These are phyloP conservation scores for Gasterosteus aculeatus DNA, from an alignment of 2,113 vertebrate species.

Conservation along the genomic window DNA sequence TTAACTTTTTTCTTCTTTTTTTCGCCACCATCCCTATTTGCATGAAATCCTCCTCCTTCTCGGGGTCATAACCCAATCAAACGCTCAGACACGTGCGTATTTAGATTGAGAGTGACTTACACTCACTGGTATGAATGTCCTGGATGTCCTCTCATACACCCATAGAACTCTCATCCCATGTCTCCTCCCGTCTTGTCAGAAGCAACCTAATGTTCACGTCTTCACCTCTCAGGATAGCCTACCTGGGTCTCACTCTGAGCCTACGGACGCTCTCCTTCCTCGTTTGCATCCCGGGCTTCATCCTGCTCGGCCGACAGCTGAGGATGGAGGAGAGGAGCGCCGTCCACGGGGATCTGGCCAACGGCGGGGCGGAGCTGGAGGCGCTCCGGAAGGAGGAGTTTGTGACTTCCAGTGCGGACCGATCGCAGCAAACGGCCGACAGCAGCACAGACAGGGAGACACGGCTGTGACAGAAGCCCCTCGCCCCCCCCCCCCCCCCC, in stretches of 20 bases:
- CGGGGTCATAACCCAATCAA: neutral
- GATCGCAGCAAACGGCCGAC: conserved; percentile 73
- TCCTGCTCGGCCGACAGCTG: conserved; percentile 82
- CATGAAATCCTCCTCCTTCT: neutral
- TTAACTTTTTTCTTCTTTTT: neutral
- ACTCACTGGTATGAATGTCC: neutral
- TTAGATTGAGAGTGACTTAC: neutral
- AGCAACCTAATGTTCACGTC: neutral
- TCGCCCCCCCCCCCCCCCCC: neutral
- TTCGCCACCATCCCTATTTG: neutral
- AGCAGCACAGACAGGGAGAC: conserved; percentile 87
- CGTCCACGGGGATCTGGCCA: conserved; percentile 58
- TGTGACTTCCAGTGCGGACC: conserved; percentile 70
- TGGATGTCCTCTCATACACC: neutral
- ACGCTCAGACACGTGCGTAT: neutral
- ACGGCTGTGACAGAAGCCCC: conserved; percentile 77
- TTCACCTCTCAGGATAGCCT: conserved; percentile 82
- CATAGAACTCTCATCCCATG: neutral
- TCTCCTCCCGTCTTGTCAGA: neutral
- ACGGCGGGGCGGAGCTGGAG: conserved; percentile 73
- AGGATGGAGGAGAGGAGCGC: conserved; percentile 70
- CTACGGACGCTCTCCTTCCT: conserved; percentile 85
- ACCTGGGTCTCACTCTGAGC: conserved; percentile 87
- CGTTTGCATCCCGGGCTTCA: conserved; percentile 85
- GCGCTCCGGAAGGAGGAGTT: conserved; percentile 82